phyloP scores from a whole-genome alignment of 2,888 invertebrate genomes.

The Electrophaes corylata region DNA sequence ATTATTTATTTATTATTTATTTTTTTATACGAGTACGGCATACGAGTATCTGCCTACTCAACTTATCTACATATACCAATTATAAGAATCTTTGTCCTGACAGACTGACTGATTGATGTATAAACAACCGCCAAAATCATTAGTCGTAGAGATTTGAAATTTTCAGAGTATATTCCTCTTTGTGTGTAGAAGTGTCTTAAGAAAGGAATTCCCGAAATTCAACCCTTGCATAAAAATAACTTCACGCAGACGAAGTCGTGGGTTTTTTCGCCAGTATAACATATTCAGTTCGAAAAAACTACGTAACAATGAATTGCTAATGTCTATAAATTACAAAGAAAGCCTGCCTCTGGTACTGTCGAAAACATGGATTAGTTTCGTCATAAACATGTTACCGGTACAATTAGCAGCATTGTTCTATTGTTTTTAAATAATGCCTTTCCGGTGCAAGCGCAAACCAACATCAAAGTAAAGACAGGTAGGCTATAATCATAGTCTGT shows the following conservation, averaged over 20 bases:
- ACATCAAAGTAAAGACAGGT: slow-evolving; percentile 44
- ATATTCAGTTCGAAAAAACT: neutral
- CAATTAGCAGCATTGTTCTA: slow-evolving; percentile 25
- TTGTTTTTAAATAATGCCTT: slow-evolving; percentile 35
- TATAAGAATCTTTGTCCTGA: too few relatives aligned
- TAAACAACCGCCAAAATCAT: too few relatives aligned
- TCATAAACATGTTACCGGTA: slow-evolving; percentile 41
- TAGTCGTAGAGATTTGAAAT: too few relatives aligned
- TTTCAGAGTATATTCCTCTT: too few relatives aligned
- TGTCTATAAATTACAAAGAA: neutral
- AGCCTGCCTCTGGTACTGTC: neutral
- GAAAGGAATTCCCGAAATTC: too few relatives aligned
- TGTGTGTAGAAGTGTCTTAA: too few relatives aligned
- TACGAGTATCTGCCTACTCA: too few relatives aligned
- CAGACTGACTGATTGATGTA: too few relatives aligned
- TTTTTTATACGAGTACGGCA: too few relatives aligned
- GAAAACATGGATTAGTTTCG: slow-evolving; percentile 33
- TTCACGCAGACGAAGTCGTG: neutral
- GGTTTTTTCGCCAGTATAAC: neutral
- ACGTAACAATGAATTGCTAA: neutral
- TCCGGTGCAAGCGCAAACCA: slow-evolving; percentile 48
- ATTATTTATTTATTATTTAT: too few relatives aligned
- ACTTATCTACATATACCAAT: too few relatives aligned
- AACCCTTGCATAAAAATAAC: too few relatives aligned
- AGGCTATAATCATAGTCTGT: slow-evolving; percentile 48